Percentiles rank a stretch among this genome's conserved stretches.
Conservation (phyloP, 2,113 vertebrate genomes). For the Microtus pennsylvanicus region DNA sequence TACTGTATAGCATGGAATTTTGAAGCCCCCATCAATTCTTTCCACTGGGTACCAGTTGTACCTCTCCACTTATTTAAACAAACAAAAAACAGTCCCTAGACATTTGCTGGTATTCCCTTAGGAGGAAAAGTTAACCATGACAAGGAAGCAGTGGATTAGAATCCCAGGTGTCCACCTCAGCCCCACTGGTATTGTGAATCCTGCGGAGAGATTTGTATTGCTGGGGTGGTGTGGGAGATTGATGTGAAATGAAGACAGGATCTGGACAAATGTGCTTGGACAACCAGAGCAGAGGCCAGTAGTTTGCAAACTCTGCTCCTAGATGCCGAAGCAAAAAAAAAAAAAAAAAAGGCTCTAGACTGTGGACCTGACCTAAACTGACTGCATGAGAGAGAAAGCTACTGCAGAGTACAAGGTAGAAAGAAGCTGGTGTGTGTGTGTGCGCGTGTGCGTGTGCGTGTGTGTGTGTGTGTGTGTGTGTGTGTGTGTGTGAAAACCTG, state of each 20-base stretch:
- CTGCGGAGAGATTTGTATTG: neutral
- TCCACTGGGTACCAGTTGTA: neutral
- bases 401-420: neutral
- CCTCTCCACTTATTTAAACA: neutral
- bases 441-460: too few relatives aligned
- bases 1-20: too few relatives aligned
- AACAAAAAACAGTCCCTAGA: neutral
- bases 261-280: neutral
- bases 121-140: neutral
- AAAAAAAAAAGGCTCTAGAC: neutral
- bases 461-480: too few relatives aligned
- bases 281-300: neutral
- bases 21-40: neutral
- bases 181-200: too few relatives aligned
- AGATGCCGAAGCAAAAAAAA: neutral
- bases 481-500: too few relatives aligned
- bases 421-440: neutral
- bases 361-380: neutral
- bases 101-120: neutral
- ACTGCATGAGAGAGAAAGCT: accelerated
- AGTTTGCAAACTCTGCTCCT: neutral
- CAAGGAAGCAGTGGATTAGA: neutral
- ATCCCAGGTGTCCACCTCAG: neutral
- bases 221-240: neutral
- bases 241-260: neutral